Evolutionary conservation across 2,113 vertebrate genomes (phyloP), one percentile per base, ranked within the genome.

Genomic region (Phalacrocorax aristotelis): DNA sequence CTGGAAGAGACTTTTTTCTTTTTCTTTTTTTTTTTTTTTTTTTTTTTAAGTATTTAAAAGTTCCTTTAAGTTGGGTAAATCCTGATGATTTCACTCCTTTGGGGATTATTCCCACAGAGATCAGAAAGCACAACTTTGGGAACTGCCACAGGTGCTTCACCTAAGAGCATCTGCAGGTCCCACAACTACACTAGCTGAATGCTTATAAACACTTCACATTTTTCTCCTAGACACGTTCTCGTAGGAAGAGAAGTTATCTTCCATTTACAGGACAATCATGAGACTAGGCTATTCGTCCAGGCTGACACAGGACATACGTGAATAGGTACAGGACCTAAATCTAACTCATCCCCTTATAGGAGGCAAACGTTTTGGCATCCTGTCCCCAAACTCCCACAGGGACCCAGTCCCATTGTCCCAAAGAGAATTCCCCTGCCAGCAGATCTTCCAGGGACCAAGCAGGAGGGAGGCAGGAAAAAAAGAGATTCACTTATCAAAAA

Each of bases 371-470:
- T 48, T 40, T 7, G n/a, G 19, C 14, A 42, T 4, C 3, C 34
- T 32, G 3, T 27, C 46, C 26, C 46, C 55, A 83, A 27, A 58
- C 18, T 70, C 38, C 44, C 13, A 3, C 14, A 71, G 6, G 55
- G 34, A 14, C 3, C 48, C 0, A 52, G 16, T 17, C 17, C 15
- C 13, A 34, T 0, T 2, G 3, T 40, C 46, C 64, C 18, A 62
- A 54, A 77, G 32, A 75, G 21, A 44, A 11, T 11, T 49, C 17
- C 30, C 40, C 25, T 49, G 4, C 32, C 36, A 72, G 32, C 10
- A 70, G 26, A 60, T 46, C 18, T 69, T 80, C 86, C 77, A 42
- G 17, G 15, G 8, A 84, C 5, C 20, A 84, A 83, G 54, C 9
- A 74, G 6, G 25, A 79, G 10, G 61, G 2, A 65, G 4, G 21